Evolutionary conservation across 2,113 vertebrate species (phyloP), one percentile per base, ranked within the genome.

Genomic region (Ramphastos sulfuratus): DNA sequence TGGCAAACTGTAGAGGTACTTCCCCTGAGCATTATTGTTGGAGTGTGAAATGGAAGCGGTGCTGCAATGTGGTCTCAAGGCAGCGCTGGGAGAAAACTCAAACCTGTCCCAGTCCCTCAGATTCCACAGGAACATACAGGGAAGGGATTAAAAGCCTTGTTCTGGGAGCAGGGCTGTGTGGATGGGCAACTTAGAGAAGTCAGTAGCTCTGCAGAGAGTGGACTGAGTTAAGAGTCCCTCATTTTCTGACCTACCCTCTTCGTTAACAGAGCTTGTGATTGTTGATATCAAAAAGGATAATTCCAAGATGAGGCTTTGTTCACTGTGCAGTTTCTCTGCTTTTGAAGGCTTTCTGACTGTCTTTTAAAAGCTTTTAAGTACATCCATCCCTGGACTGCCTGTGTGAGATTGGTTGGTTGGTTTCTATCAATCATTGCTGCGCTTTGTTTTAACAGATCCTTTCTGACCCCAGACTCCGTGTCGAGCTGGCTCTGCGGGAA

Each of bases 391-490:
- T 33, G 61, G 30, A 14, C 24, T 35, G 8, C 16, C 30, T 42
- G 9, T 27, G 18, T 35, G 28, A 39, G 23, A 33, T 39, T 39
- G 37, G 61, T 74, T 30, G 42, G 37, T 87, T 35, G 66, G 46
- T 74, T 95, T 61, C 56, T 82, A 1, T 37, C 93, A 56, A 65
- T 70, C 15, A 5, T 60, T 58, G 74, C 74, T 90, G 27, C 92
- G 50, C n/a, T 96, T 97, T 97, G 18, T 96, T 96, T 90, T 89
- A 93, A 81, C 98, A 99, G 99, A 98, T 99, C 78, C 95, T 98
- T 92, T 98, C 99, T 89, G 99, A 99, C 91, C 98, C 98, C 20
- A 98, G 99, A 91, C 94, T 99, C 64, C 98, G 98, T 69, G 95
- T 98, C 1, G 99, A 99, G 90, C 97, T 98, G 59, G 99, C 98